A percentile compares a stretch with the other conserved stretches of the same genome.
phyloP scores from a whole-genome alignment of 2,888 invertebrate species.

The Ophioninae sp. region DNA sequence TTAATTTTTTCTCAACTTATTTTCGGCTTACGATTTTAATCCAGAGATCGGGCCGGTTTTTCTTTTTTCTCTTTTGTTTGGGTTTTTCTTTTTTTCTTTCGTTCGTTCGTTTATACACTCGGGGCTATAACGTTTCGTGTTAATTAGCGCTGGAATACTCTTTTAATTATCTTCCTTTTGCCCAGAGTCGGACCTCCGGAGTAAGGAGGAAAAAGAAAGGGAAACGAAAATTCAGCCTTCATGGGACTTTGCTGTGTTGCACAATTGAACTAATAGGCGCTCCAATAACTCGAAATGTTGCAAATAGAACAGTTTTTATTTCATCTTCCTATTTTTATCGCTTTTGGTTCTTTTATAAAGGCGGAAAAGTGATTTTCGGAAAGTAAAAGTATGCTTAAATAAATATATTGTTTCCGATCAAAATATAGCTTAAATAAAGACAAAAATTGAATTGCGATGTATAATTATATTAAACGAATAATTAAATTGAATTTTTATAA shows the following conservation, averaged over 20 bases:
- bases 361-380: too few relatives aligned
- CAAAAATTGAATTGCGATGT: too few relatives aligned
- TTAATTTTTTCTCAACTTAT: slow-evolving; percentile 3
- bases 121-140: slow-evolving; percentile 17
- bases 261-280: too few relatives aligned
- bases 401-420: too few relatives aligned
- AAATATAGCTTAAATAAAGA: too few relatives aligned
- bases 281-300: neutral
- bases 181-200: neutral
- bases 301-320: neutral
- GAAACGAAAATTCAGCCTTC: neutral
- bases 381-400: too few relatives aligned
- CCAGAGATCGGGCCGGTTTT: neutral
- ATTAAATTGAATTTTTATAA: too few relatives aligned
- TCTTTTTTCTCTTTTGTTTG: neutral
- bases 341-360: too few relatives aligned
- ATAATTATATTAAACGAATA: too few relatives aligned
- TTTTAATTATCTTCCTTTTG: slow-evolving; percentile 6
- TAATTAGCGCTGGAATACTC: slow-evolving; percentile 16
- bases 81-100: neutral
- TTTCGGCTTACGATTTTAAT: slow-evolving; percentile 15
- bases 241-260: neutral
- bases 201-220: neutral
- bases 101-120: neutral
- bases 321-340: too few relatives aligned